Percentiles rank a stretch among this genome's conserved stretches.
These are phyloP conservation scores for Eupithecia insigniata DNA, from an alignment of 2,888 invertebrate genomes.

Conservation along the genomic window DNA sequence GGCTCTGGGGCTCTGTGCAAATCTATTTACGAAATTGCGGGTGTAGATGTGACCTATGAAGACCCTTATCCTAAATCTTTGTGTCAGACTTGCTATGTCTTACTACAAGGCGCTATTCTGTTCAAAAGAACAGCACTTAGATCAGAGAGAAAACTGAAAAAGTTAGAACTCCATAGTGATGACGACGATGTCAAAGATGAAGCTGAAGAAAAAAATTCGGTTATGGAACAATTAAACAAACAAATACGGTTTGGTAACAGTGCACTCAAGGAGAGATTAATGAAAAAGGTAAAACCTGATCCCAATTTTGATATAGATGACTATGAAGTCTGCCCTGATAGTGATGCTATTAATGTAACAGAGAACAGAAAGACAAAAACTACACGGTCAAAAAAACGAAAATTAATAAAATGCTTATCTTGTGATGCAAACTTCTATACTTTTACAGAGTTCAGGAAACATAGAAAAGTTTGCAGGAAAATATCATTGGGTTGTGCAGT, in stretches of 20 bases:
- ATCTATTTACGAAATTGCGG: constrained; percentile 58
- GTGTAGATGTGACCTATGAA: constrained; percentile 57
- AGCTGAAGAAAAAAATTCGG: not conserved
- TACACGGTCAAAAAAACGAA: not conserved
- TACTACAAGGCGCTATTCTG: constrained; percentile 68
- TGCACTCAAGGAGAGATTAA: constrained; percentile 3
- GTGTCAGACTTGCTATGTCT: constrained; percentile 63
- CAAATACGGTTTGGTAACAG: not conserved
- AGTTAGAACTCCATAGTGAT: constrained; percentile 20
- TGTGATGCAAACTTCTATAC: constrained; percentile 4
- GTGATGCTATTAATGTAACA: constrained; percentile 22
- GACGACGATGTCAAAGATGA: constrained; percentile 1
- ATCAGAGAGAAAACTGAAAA: constrained; percentile 60
- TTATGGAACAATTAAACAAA: not conserved
- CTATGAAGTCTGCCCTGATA: constrained; percentile 26
- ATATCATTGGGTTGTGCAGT: constrained; percentile 50
- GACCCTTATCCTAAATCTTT: constrained; percentile 69
- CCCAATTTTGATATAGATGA: constrained; percentile 37
- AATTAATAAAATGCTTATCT: constrained; percentile 1
- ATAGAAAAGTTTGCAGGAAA: constrained; percentile 2
- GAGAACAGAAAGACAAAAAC: constrained; percentile 8
- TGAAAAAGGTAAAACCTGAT: constrained; percentile 8
- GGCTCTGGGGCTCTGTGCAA: constrained; percentile 51
- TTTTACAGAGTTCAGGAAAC: not conserved
- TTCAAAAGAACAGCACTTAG: constrained; percentile 73